phyloP scores from a whole-genome alignment of 2,888 invertebrate species.

The Archips crataeganus region DNA sequence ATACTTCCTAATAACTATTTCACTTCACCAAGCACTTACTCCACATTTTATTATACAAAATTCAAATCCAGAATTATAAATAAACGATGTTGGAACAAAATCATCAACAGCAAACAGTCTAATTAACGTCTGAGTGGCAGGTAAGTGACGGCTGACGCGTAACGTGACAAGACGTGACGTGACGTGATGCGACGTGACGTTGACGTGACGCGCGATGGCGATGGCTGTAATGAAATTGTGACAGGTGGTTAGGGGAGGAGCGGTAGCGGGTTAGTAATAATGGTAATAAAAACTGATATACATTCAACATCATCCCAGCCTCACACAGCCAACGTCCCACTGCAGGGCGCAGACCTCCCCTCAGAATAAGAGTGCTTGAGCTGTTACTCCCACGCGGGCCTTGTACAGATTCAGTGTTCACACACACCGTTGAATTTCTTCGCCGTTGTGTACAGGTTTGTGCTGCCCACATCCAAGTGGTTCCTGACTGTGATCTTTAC shows the following conservation, averaged over 20 bases:
- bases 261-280: conserved; percentile 7
- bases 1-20: too few species aligned
- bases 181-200: conserved; percentile 57
- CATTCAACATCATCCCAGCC: too few species aligned
- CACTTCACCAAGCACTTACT: not conserved
- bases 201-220: conserved; percentile 58
- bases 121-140: conserved; percentile 78
- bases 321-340: too few species aligned
- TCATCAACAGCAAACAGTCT: conserved; percentile 58
- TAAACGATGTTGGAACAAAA: conserved; percentile 25
- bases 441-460: too few species aligned
- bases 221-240: conserved; percentile 80
- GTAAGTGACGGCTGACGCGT: conserved; percentile 67
- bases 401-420: too few species aligned
- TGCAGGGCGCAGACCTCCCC: too few species aligned
- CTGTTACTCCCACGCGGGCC: too few species aligned
- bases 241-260: conserved; percentile 54
- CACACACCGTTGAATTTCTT: too few species aligned
- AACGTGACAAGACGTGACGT: conserved; percentile 53
- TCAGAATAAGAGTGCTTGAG: too few species aligned
- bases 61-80: conserved; percentile 28
- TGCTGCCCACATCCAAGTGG: too few species aligned
- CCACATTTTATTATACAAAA: not conserved
- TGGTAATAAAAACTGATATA: too few species aligned
- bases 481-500: too few species aligned